Conservation (phyloP, 2,888 invertebrate species). For the Scaptomyza flava region DNA sequence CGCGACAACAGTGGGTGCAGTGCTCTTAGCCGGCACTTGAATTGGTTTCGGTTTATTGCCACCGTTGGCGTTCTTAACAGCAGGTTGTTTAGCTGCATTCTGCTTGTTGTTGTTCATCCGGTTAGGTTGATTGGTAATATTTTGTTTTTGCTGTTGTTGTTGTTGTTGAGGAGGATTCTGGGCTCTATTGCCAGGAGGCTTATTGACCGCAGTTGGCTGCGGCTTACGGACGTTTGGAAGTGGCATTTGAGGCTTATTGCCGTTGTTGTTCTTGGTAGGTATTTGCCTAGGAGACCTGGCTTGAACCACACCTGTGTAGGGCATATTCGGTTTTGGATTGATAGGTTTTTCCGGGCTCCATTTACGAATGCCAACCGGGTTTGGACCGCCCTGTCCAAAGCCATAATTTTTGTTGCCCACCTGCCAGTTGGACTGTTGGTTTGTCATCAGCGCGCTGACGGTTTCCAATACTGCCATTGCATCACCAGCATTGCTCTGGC, state of each 20-base stretch:
- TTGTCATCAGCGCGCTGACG: slow-evolving; percentile 33
- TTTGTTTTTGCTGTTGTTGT: slow-evolving; percentile 7
- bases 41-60: slow-evolving; percentile 29
- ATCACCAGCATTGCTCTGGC: slow-evolving; percentile 15
- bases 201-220: neutral
- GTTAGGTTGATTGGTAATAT: slow-evolving; percentile 8
- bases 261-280: slow-evolving; percentile 4
- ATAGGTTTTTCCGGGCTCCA: slow-evolving; percentile 5
- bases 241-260: slow-evolving; percentile 11
- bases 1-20: neutral
- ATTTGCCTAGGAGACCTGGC: slow-evolving; percentile 11
- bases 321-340: neutral
- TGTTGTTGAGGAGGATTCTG: slow-evolving; percentile 20
- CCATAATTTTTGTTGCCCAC: slow-evolving; percentile 38
- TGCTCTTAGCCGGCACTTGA: slow-evolving; percentile 12
- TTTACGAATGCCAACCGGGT: slow-evolving; percentile 16
- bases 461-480: slow-evolving; percentile 31
- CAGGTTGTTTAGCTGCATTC: slow-evolving; percentile 6
- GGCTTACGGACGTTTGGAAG: slow-evolving; percentile 18
- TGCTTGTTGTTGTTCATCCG: neutral
- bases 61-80: slow-evolving; percentile 28
- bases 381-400: slow-evolving; percentile 15
- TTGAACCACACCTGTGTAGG: slow-evolving; percentile 5
- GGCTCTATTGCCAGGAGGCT: slow-evolving; percentile 20
- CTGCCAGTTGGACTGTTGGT: slow-evolving; percentile 41